phyloP scores from a whole-genome alignment of 2,113 vertebrate genomes.

The Mastomys natalensis region DNA sequence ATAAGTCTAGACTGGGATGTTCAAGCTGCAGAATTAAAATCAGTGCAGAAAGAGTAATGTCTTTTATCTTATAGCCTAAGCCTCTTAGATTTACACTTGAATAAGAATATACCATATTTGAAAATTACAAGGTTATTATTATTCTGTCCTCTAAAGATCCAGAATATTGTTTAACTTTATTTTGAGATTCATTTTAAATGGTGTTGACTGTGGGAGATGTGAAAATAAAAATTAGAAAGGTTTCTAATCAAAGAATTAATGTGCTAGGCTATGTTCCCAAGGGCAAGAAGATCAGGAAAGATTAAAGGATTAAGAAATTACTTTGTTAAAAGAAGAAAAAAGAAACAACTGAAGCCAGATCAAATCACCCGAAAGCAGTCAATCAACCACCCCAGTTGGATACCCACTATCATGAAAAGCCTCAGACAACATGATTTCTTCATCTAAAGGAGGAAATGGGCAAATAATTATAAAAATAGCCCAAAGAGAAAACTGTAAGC shows the following conservation, averaged over 20 bases:
- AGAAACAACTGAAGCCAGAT: neutral
- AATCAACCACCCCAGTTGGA: neutral
- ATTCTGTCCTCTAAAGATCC: slow-evolving; percentile 3
- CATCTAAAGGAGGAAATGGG: neutral
- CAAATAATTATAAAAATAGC: slow-evolving; percentile 24
- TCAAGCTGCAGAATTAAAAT: slow-evolving; percentile 52
- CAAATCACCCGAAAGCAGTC: neutral
- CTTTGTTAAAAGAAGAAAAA: slow-evolving; percentile 40
- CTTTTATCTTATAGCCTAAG: slow-evolving; percentile 36
- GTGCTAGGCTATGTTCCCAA: slow-evolving; percentile 20
- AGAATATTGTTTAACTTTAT: slow-evolving; percentile 58
- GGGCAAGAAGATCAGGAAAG: slow-evolving; percentile 26
- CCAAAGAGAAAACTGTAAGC: neutral
- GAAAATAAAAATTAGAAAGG: slow-evolving; percentile 50
- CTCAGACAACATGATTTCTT: neutral
- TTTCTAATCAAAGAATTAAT: slow-evolving; percentile 61
- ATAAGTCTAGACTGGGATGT: slow-evolving; percentile 3
- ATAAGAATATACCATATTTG: slow-evolving; percentile 18
- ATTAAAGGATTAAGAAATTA: slow-evolving; percentile 63
- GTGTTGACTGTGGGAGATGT: neutral
- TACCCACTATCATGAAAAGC: neutral
- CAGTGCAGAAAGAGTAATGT: slow-evolving; percentile 2
- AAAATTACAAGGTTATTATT: slow-evolving; percentile 48
- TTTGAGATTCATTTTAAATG: slow-evolving; percentile 35
- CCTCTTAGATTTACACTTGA: slow-evolving; percentile 43